These are phyloP conservation scores for Hippasteria phrygiana DNA, from an alignment of 53 echinoderm and acorn worm species.

Conservation along the genomic window DNA sequence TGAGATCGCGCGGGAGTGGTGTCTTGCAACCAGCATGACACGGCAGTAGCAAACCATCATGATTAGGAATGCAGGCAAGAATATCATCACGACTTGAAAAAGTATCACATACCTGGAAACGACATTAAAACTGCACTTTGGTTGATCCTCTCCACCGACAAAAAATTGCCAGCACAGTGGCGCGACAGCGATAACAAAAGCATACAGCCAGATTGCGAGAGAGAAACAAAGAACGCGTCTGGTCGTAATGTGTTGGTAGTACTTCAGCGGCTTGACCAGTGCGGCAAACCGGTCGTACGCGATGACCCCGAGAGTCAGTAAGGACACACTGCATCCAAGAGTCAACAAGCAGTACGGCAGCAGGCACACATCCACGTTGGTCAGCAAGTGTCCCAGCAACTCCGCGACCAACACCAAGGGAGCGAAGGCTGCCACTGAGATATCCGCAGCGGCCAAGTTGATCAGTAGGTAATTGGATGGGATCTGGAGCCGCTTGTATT, in stretches of 20 bases:
- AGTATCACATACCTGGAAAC: conserved; percentile 71
- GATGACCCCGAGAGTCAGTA: conserved; percentile 81
- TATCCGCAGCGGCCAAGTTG: conserved; percentile 86
- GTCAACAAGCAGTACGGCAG: conserved; percentile 77
- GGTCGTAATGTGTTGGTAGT: conserved; percentile 79
- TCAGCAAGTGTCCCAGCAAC: conserved; percentile 19
- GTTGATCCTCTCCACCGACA: background rate
- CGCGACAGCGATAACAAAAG: conserved; percentile 18
- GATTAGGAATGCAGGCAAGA: conserved; percentile 75
- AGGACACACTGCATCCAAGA: conserved; percentile 80
- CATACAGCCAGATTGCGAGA: conserved; percentile 61
- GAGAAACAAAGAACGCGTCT: conserved; percentile 75
- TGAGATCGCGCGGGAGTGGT: conserved; percentile 95
- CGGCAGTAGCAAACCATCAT: conserved; percentile 89
- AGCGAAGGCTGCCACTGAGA: conserved; percentile 72
- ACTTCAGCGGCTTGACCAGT: conserved; percentile 90
- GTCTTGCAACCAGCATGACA: conserved; percentile 92
- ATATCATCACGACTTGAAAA: conserved; percentile 74
- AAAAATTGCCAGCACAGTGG: conserved; percentile 40
- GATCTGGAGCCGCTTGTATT: conserved; percentile 96
- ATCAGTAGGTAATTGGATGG: conserved; percentile 93
- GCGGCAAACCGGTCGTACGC: conserved; percentile 95
- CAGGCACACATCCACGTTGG: conserved; percentile 62
- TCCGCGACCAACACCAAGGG: conserved; percentile 56
- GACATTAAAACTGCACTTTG: conserved; percentile 38